phyloP scores from a whole-genome alignment of 2,888 invertebrate genomes.

The Pardosa pseudoannulata region DNA sequence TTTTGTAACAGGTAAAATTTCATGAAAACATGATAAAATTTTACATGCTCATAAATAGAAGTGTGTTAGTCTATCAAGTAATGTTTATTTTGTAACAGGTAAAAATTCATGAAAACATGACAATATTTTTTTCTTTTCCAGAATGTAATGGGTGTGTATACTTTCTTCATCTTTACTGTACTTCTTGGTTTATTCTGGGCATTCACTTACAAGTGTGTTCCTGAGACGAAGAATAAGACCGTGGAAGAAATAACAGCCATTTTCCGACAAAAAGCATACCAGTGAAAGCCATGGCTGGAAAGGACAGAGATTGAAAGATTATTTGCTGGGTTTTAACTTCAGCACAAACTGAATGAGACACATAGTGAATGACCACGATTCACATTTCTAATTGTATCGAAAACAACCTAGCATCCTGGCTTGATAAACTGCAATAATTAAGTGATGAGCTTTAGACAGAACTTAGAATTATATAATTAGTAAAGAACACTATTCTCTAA shows the following conservation, averaged over 20 bases:
- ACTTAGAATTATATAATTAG: constrained; percentile 21
- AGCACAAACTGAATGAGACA: background rate
- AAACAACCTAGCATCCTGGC: constrained; percentile 8
- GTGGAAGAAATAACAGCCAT: constrained; percentile 89
- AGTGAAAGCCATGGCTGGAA: constrained; percentile 48
- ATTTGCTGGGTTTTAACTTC: background rate
- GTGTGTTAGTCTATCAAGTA: too few species aligned
- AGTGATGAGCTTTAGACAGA: constrained; percentile 23
- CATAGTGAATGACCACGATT: background rate
- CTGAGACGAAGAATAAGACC: constrained; percentile 92
- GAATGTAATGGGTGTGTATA: constrained; percentile 83
- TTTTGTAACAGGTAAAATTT: too few species aligned
- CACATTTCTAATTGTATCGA: background rate
- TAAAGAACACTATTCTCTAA: background rate
- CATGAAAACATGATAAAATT: too few species aligned
- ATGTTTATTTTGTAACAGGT: too few species aligned
- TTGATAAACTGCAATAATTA: constrained; percentile 14
- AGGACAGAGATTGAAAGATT: background rate
- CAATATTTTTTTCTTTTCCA: constrained; percentile 78
- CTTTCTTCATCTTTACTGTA: constrained; percentile 87
- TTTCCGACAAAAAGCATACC: constrained; percentile 82
- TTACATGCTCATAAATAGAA: too few species aligned
- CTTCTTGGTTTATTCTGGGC: constrained; percentile 85
- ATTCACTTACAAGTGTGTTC: constrained; percentile 90
- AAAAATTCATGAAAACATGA: too few species aligned